Base-by-base conservation (phyloP, 2,888 invertebrate genomes). In the Holacanthella duospinosa region DNA sequence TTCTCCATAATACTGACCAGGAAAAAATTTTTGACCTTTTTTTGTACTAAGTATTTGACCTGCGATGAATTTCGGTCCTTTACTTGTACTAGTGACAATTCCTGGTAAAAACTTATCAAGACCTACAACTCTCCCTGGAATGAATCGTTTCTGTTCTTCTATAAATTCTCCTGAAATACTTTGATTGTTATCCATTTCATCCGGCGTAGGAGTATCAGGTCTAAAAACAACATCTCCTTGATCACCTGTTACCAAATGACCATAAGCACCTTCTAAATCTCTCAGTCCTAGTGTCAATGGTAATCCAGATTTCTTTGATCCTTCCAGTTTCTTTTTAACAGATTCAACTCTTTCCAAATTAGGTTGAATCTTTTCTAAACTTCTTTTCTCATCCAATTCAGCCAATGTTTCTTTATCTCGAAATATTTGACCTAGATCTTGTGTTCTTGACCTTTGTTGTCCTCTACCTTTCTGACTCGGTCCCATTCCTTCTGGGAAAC, bases 31-130 rank as follows among this genome's bases (percentile, higher is more conserved):
- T 80, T 66, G 64, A 6, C 65, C 64, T 12, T 65, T 28, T 57
- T 81, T 79, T 1, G 85, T 85, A 72, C 85, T 85, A n/a, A 86
- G 83, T 0, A 86, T 84, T 78, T 86, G 85, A 0, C 86, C 86
- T 0, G 85, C 85, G 2, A 86, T 83, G 19, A 56, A 56, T 19
- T 29, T 56, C 1, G 87, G 86, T 0, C 87, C 87, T 36, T 84
- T 84, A 75, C 86, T 85, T 1, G 86, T 86, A 76, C 85, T 84
- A 60, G 87, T 84, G 64, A 87, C 86, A 77, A 87, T 86, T 16
- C 88, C 87, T 0, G 88, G 87, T n/a, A 87, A 85, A 74, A 88
- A 88, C 67, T 48, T 48, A 48, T 48, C 48, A 4, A 21, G 48
- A 21, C 16, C 48, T 48, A 48, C 48, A 9, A 48, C 9, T 56